phyloP scores from a whole-genome alignment of 1,140 invertebrate genomes.

The Coenobita brevimanus region DNA sequence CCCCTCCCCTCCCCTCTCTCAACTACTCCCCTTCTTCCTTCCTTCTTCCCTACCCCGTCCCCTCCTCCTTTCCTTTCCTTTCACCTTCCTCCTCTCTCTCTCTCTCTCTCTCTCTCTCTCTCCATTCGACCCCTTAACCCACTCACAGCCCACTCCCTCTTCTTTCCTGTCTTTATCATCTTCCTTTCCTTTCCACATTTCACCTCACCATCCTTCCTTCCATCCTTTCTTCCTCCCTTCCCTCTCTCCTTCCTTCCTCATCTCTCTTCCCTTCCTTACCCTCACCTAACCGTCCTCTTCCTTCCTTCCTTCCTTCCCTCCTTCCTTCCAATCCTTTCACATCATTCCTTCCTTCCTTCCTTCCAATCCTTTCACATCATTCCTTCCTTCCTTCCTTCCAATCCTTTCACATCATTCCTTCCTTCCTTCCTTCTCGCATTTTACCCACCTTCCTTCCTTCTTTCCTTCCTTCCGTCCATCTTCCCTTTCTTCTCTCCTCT shows the following conservation, averaged over 20 bases:
- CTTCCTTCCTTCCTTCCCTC: not conserved
- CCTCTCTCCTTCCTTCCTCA: not conserved
- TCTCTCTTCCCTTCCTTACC: constrained; percentile 4
- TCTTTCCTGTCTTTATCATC: not conserved
- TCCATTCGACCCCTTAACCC: not conserved
- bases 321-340: not conserved
- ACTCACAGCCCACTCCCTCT: not conserved
- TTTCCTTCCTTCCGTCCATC: not conserved
- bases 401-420: not conserved
- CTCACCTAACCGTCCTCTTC: not conserved
- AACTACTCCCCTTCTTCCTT: not conserved
- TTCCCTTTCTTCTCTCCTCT: not conserved
- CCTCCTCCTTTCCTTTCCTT: not conserved
- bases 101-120: not conserved
- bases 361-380: not conserved
- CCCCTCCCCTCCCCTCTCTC: not conserved
- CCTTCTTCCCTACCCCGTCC: not conserved
- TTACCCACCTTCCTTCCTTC: not conserved
- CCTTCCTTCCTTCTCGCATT: not conserved
- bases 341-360: not conserved
- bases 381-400: not conserved
- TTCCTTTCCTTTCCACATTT: not conserved
- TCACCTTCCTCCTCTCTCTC: constrained; percentile 9
- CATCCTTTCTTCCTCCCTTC: not conserved
- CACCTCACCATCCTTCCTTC: not conserved